A percentile compares a stretch with the other conserved stretches of the same genome.
Evolutionary conservation across 2,888 invertebrate species (phyloP).

Genomic region (Timema podura): DNA sequence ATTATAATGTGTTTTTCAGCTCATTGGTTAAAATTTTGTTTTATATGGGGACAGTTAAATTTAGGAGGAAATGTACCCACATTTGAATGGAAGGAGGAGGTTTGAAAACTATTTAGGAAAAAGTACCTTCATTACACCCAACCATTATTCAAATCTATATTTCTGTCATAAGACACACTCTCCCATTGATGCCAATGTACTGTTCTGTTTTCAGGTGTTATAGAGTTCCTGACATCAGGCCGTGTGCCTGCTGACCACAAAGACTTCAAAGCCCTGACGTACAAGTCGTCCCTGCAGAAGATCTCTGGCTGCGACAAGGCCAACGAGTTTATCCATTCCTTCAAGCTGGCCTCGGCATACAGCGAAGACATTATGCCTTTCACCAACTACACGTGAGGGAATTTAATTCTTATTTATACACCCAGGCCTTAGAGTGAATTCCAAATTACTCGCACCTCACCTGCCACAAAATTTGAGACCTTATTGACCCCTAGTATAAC

Average conservation of each 20-base stretch:
- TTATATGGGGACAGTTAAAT: too few species aligned
- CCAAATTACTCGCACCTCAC: too few species aligned
- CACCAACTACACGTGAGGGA: constrained; percentile 93
- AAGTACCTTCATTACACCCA: too few species aligned
- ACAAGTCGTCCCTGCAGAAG: constrained; percentile 86
- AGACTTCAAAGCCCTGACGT: constrained; percentile 95
- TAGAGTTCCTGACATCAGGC: constrained; percentile 91
- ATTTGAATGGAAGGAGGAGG: too few species aligned
- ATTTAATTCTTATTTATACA: too few species aligned
- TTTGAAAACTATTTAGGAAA: too few species aligned
- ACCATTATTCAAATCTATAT: too few species aligned
- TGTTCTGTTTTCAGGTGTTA: constrained; percentile 64
- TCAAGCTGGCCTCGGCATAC: constrained; percentile 92
- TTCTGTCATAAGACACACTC: not conserved
- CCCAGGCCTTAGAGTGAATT: too few species aligned
- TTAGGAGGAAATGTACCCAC: too few species aligned
- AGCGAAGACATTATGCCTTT: constrained; percentile 94
- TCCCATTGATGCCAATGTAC: not conserved
- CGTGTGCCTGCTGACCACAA: constrained; percentile 86
- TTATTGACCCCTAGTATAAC: constrained; percentile 7
- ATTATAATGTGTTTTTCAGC: too few species aligned
- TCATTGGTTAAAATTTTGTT: too few species aligned
- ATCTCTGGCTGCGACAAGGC: constrained; percentile 81
- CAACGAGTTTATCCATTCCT: constrained; percentile 91
- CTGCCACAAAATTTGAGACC: constrained; percentile 26